Evolutionary conservation across 2,113 vertebrate species (phyloP).

Genomic region (Thunnus maccoyii): DNA sequence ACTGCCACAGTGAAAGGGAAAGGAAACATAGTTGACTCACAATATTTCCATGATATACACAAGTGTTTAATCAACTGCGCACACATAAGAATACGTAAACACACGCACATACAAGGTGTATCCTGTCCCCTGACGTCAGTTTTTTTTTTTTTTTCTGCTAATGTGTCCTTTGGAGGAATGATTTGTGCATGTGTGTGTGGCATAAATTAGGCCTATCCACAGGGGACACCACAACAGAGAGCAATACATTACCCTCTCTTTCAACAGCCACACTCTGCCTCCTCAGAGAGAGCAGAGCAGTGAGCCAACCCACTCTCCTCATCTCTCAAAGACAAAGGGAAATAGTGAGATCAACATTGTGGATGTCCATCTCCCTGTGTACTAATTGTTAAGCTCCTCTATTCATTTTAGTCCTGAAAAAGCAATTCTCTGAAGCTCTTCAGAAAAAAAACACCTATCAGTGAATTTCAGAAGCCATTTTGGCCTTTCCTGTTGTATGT

Average conservation of each 20-base stretch:
- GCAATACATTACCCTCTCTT: conserved; percentile 64
- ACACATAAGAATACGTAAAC: conserved; percentile 5
- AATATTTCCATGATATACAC: conserved; percentile 56
- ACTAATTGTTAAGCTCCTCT: neutral
- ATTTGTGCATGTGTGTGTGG: conserved; percentile 26
- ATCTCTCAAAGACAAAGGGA: neutral
- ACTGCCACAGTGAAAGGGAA: conserved; percentile 4
- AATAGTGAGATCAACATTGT: conserved; percentile 1
- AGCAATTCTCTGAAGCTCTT: too few relatives aligned
- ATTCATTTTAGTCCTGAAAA: neutral
- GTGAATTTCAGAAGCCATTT: neutral
- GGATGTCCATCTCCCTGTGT: neutral
- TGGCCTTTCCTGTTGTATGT: neutral
- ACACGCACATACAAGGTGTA: conserved; percentile 2
- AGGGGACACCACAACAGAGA: conserved; percentile 38
- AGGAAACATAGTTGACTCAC: conserved; percentile 21
- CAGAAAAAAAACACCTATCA: neutral
- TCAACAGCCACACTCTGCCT: conserved; percentile 52
- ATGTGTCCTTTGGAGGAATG: conserved; percentile 61
- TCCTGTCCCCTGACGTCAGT: conserved; percentile 43
- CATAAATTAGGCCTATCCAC: conserved; percentile 49
- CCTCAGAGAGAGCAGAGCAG: conserved; percentile 19
- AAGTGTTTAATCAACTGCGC: conserved; percentile 52
- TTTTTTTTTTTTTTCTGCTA: conserved; percentile 43
- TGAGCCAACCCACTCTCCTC: conserved; percentile 4